These are phyloP conservation scores for Hippocampus mohnikei DNA, from an alignment of 2,113 vertebrate species.

Conservation along the genomic window DNA sequence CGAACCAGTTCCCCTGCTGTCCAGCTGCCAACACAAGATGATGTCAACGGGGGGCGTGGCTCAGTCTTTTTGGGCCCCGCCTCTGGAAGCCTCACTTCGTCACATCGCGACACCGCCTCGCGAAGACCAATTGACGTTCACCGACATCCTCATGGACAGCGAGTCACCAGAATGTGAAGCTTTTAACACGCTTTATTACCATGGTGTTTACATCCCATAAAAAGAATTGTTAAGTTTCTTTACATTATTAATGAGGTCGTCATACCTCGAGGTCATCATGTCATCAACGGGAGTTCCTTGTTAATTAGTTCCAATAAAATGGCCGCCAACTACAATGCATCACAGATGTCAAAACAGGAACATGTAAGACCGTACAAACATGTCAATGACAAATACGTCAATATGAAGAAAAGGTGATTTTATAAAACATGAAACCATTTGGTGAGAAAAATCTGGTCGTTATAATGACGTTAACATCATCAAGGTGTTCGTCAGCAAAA, in stretches of 20 bases:
- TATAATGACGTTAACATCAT: too few species aligned
- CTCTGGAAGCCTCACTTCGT: slow-evolving; percentile 23
- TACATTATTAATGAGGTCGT: background rate
- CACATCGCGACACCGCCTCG: slow-evolving; percentile 57
- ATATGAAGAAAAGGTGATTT: too few species aligned
- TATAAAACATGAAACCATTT: too few species aligned
- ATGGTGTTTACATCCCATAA: background rate
- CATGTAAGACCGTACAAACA: too few species aligned
- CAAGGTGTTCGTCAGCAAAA: too few species aligned
- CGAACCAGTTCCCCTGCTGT: slow-evolving; percentile 23
- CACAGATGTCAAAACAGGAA: too few species aligned
- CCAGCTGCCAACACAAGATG: slow-evolving; percentile 9
- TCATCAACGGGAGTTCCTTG: too few species aligned
- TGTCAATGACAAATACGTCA: too few species aligned
- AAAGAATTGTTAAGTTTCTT: background rate
- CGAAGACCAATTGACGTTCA: slow-evolving; percentile 72
- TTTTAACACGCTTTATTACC: background rate
- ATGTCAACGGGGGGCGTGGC: slow-evolving; percentile 72
- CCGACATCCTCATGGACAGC: slow-evolving; percentile 65
- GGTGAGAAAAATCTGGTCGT: too few species aligned
- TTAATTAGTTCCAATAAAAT: too few species aligned
- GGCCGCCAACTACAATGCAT: too few species aligned
- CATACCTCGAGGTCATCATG: too few species aligned
- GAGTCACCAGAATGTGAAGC: background rate
- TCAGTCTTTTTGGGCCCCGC: slow-evolving; percentile 65